Base-by-base conservation (phyloP, 1,140 invertebrate genomes). In the Drosophila ambigua region DNA sequence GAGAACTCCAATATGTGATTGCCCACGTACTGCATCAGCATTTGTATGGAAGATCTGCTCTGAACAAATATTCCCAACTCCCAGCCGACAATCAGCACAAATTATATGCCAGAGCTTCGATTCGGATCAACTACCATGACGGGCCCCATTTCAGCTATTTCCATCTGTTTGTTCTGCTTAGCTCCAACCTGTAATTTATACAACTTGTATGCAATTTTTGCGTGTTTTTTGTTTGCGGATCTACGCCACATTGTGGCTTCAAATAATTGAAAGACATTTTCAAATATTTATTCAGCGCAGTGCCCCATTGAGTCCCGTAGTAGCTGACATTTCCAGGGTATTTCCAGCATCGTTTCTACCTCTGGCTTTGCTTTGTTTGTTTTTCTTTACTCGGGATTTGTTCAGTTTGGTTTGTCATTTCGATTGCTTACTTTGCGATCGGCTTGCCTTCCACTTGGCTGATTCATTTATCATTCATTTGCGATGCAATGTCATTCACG, bases 41-140 rank as follows among this genome's bases (percentile, higher is more conserved):
- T 24, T 4, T 24, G 20, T 20, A 8, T 31, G 7, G 8, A 31
- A 31, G 24, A 28, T 60, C 48, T 28, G 31, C 54, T 28, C 61
- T 11, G 26, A 13, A 31, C 35, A 39, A 39, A 39, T 13, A 39
- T 13, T 39, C 35, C 2, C 35, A 5, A 13, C 2, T 9, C 8
- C 9, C 58, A 54, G 41, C 64, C 44, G 26, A 11, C 44, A 35
- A 41, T 68, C 63, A 49, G 9, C 8, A n/a, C 4, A 69, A 69
- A 69, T 69, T 69, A 69, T 68, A 69, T 69, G 20, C 35, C 20
- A 2, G 49, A 43, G 66, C 24, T 35, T 20, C 16, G 35, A 39
- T 60, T 31, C 50, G 41, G 66, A 69, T 58, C 66, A 69, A 52
- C 6, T 45, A 58, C 51, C 66, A 49, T 69, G 66, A 69, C 66